Base-by-base conservation (phyloP, 1,140 invertebrate species). In the Neodiprion fabricii region DNA sequence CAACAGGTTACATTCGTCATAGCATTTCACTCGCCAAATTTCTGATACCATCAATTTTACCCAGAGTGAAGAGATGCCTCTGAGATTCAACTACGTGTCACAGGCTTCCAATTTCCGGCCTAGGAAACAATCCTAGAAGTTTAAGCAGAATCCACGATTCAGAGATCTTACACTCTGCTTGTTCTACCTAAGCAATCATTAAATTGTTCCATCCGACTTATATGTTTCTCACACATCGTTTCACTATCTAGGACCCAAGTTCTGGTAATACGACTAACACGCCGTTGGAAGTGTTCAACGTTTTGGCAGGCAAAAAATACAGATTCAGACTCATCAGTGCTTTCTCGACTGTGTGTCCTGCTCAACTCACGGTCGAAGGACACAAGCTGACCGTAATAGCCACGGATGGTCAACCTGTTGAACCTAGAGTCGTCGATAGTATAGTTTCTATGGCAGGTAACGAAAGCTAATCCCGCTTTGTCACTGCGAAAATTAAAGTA, bases 331-430 rank as follows among this genome's bases (percentile, higher is more conserved):
- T 61, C 5, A 61, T 61, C 53, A 9, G 3, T 61, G 11, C 53
- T 5, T 61, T 61, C 53, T 61, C 11, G 4, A 8, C 53, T 17
- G 4, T 4, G 8, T 90, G 89, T 74, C 88, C 90, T 17, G 82
- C 89, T 61, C 78, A 84, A 76, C 73, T 91, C 47, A 88, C 87
- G 5, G 82, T 91, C 66, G 89, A 91, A 76, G 79, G 84, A 28
- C 91, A 92, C 77, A 81, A 75, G 0, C 48, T 91, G 48, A 81
- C 80, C 48, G 78, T 91, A 0, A 87, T 92, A 28, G 84, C 87
- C 0, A 82, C 86, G 7, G 91, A 92, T 79, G 89, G 89, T 23
- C 81, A 80, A 40, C 86, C 91, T 2, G 85, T 93, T 9, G 84
- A 90, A 76, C 90, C 92, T 7, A 80, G 83, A 7, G 65, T 78